phyloP scores from a whole-genome alignment of 2,888 invertebrate genomes.

The Barypeithes pellucidus region DNA sequence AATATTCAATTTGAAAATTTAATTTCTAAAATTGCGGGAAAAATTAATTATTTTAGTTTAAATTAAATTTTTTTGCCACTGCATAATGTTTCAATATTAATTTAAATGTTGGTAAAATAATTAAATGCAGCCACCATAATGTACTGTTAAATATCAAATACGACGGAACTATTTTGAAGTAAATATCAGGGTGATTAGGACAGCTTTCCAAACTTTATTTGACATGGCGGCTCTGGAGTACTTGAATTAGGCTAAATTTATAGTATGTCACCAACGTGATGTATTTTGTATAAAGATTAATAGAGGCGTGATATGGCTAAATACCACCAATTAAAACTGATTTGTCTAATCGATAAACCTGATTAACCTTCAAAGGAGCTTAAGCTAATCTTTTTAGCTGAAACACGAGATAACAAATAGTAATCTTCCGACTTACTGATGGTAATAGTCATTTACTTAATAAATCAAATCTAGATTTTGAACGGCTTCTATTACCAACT shows the following conservation, averaged over 20 bases:
- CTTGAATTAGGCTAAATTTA: constrained; percentile 53
- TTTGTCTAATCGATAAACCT: constrained; percentile 55
- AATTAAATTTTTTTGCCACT: too few species aligned
- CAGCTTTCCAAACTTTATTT: constrained; percentile 51
- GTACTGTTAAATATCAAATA: constrained; percentile 14
- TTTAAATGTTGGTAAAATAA: too few species aligned
- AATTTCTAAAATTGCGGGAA: too few species aligned
- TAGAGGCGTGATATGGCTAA: constrained; percentile 56
- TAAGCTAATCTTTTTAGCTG: background rate
- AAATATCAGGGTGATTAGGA: constrained; percentile 48
- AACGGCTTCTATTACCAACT: too few species aligned
- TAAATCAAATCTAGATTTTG: too few species aligned
- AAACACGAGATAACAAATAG: background rate
- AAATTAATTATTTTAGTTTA: too few species aligned
- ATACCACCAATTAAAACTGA: constrained; percentile 56
- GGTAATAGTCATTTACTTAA: too few species aligned
- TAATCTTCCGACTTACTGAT: background rate
- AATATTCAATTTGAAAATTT: too few species aligned
- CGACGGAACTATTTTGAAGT: constrained; percentile 26
- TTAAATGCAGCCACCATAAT: background rate
- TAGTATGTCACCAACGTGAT: constrained; percentile 53
- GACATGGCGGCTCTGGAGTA: constrained; percentile 44
- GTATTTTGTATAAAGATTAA: constrained; percentile 57
- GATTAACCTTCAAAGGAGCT: constrained; percentile 19
- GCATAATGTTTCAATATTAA: too few species aligned